Base-by-base conservation (phyloP, 2,113 vertebrate species). In the Rhynchomys soricoides region DNA sequence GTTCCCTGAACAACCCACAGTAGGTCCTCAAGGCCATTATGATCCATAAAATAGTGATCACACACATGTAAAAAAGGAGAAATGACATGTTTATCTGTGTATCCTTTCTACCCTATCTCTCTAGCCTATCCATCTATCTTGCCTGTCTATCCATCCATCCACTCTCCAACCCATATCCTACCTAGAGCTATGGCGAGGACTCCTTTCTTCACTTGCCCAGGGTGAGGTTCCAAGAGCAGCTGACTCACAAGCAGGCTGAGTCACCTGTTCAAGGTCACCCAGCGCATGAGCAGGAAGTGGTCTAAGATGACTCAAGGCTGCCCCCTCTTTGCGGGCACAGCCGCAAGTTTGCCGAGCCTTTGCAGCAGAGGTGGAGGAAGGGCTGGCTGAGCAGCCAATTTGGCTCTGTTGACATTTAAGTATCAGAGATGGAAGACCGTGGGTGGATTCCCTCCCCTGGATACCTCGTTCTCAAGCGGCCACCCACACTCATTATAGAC, bases 381-480 rank as follows among this genome's bases (percentile, higher is more conserved):
- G 66, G 85, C 29, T 29, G 86, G 92, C 45, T 59, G 94, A 89
- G 70, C 93, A 97, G 97, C 97, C 98, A 98, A 98, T 98, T 98
- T 98, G 98, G 97, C 97, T 98, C 90, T 96, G 97, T 94, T 98
- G 98, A 97, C 98, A 98, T 98, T 98, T 98, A 97, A 98, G 95
- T 96, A 98, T 95, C 52, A 43, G 87, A 94, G 97, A 98, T 97
- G 97, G 95, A 0, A 0, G 97, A 97, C 95, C 0, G 97, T 98
- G 98, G 98, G 98, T 48, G 96, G 98, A 94, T 96, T 98, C 94
- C 86, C 70, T 59, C 97, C 96, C 97, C 97, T 13, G 95, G 95
- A 92, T 96, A 85, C 71, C 95, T 71, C 43, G 70, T 95, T 97
- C 97, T 92, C 90, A 86, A 94, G 43, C 45, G 89, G 74, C 97